Evolutionary conservation across 2,888 invertebrate species (phyloP).

Genomic region (Chrysomela aeneicollis): DNA sequence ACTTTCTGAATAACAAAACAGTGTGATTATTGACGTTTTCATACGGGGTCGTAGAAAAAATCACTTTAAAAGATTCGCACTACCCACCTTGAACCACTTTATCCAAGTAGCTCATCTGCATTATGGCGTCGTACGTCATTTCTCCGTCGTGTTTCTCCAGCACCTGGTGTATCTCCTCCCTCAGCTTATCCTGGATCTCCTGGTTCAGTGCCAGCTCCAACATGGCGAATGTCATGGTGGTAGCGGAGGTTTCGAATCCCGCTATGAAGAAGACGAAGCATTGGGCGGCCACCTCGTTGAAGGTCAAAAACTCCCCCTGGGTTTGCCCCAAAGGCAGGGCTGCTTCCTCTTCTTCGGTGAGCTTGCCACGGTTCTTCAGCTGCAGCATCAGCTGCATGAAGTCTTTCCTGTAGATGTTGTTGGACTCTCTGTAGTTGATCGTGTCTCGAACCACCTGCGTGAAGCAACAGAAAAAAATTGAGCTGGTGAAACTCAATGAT

Average conservation of each 20-base stretch:
- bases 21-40: too few relatives aligned
- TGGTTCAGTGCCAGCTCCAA: constrained; percentile 42
- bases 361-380: constrained; percentile 53
- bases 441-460: constrained; percentile 52
- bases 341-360: constrained; percentile 37
- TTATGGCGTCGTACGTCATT: constrained; percentile 41
- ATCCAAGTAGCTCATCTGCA: constrained; percentile 55
- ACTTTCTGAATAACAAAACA: too few relatives aligned
- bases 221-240: constrained; percentile 44
- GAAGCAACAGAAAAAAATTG: not conserved
- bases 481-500: not conserved
- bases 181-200: constrained; percentile 40
- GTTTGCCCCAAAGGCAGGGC: constrained; percentile 18
- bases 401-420: constrained; percentile 59
- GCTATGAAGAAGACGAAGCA: constrained; percentile 44
- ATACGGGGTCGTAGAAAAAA: too few relatives aligned
- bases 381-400: constrained; percentile 63
- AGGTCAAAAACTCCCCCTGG: constrained; percentile 26
- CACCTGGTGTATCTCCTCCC: constrained; percentile 40
- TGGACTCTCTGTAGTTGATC: constrained; percentile 49
- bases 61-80: not conserved
- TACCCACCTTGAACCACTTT: constrained; percentile 57
- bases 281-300: constrained; percentile 31
- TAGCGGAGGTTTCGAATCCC: constrained; percentile 46
- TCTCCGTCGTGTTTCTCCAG: constrained; percentile 34